Evolutionary conservation across 1,140 invertebrate species (phyloP), one percentile per base, ranked within the genome.

Genomic region (Orchesella cincta): DNA sequence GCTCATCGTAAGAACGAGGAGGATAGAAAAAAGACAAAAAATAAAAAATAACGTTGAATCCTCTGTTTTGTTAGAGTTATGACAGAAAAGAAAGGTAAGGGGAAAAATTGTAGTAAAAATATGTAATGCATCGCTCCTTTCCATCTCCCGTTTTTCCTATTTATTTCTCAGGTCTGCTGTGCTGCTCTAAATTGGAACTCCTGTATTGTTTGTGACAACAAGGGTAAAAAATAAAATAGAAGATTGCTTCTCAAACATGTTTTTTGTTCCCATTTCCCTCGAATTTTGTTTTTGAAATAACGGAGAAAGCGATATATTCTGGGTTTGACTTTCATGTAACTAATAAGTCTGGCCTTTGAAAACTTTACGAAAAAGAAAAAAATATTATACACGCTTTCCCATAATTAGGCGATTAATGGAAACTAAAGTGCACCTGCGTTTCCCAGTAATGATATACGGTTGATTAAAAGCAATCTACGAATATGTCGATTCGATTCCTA

Each of bases 1-100:
- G 31, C 71, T 73, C 71, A 73, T 64, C 36, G 52, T 39, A 67
- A 67, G 62, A 75, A 76, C 35, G 33, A 52, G 46, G 64, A 14
- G 33, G 12, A 29, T 46, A 73, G 72, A 73, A 73, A 36, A 16
- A 36, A 14, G 28, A 23, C 34, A 54, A 67, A 75, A 39, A 76
- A 76, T 52, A 76, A 36, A 76, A 64, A 67, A 71, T 36, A 67
- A 51, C 62, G 70, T 76, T 70, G 31, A 33, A 67, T 36, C 70
- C 75, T 71, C 52, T 26, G 28, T 39, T 76, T 67, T 39, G 36
- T n/a, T 33, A 70, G 23, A 67, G 64, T 70, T 76, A 70, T 76
- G 62, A 51, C 75, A 70, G 23, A 76, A 36, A n/a, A 57, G 54
- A 64, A 64, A 57, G 74, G 54, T 62, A 62, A 75, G 57, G 46